phyloP scores from a whole-genome alignment of 2,113 vertebrate species.

The Pampusana beccarii region DNA sequence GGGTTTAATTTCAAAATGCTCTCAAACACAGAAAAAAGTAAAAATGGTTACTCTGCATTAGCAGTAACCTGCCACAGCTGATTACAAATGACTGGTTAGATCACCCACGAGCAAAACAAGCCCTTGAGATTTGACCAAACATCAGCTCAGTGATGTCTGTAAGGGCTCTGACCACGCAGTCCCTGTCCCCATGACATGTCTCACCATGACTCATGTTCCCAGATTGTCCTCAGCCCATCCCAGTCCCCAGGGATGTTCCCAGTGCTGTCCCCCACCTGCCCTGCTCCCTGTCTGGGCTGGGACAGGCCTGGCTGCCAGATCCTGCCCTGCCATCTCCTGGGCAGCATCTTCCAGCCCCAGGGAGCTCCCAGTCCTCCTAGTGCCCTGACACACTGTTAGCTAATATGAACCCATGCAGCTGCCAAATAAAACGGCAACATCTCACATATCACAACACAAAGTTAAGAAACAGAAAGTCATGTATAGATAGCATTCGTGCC shows the following conservation, averaged over 20 bases:
- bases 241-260: not conserved
- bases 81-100: not conserved
- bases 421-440: not conserved
- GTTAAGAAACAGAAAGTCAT: not conserved
- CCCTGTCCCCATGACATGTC: not conserved
- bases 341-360: not conserved
- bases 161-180: not conserved
- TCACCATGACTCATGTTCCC: not conserved
- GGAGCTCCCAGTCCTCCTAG: not conserved
- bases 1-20: not conserved
- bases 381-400: not conserved
- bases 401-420: not conserved
- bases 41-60: not conserved
- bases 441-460: not conserved
- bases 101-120: not conserved
- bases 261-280: not conserved
- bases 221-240: not conserved
- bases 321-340: not conserved
- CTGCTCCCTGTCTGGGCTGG: not conserved
- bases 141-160: no score
- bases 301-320: not conserved
- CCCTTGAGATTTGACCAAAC: not conserved
- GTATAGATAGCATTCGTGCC: not conserved
- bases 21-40: not conserved
- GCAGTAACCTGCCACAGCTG: not conserved